These are phyloP conservation scores for Andricus quercusramuli DNA, from an alignment of 2,888 invertebrate species.

Conservation along the genomic window DNA sequence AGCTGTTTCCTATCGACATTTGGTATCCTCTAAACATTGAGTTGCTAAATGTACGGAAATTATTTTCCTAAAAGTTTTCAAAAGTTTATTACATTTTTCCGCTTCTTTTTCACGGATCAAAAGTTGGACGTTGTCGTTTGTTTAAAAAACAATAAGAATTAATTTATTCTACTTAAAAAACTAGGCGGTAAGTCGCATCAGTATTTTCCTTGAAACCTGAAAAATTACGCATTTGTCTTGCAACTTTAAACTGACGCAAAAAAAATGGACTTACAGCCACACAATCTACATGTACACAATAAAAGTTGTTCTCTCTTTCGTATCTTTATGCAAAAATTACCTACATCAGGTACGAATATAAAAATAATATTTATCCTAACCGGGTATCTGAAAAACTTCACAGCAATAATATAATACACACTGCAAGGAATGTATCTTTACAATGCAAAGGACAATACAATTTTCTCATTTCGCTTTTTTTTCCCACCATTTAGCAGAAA, in stretches of 20 bases:
- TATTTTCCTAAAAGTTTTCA: background rate
- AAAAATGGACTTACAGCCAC: constrained; percentile 2
- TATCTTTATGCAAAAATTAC: constrained; percentile 31
- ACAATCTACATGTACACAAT: constrained; percentile 22
- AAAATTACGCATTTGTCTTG: background rate
- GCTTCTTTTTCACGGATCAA: background rate
- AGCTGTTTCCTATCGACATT: background rate
- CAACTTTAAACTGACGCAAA: background rate
- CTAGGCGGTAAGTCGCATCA: background rate
- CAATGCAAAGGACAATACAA: background rate
- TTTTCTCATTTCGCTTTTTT: background rate
- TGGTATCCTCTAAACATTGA: background rate
- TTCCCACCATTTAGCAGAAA: background rate
- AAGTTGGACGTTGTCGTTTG: background rate
- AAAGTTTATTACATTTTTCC: background rate
- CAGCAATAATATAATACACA: constrained; percentile 8
- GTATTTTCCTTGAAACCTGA: background rate
- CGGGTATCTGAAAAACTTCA: background rate
- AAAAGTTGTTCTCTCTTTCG: constrained; percentile 23
- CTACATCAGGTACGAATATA: constrained; percentile 33
- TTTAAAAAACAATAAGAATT: background rate
- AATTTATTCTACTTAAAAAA: background rate
- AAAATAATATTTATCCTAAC: constrained; percentile 18
- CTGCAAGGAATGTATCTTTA: constrained; percentile 37
- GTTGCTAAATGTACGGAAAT: no score